A percentile compares a stretch with the other conserved stretches of the same genome.
These are phyloP conservation scores for Diprion similis DNA, from an alignment of 1,140 invertebrate species.

Conservation along the genomic window DNA sequence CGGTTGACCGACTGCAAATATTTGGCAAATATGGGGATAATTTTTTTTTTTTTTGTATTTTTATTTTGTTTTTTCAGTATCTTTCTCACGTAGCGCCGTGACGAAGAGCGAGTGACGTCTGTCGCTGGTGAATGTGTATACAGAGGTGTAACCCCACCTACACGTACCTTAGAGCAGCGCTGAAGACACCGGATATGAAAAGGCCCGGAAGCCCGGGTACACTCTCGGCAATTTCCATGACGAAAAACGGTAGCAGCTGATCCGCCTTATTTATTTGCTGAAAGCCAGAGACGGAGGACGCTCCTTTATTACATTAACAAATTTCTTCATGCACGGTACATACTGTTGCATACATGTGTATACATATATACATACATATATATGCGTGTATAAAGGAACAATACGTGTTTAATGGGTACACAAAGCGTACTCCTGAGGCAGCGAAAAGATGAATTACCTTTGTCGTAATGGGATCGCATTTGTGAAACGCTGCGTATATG, in stretches of 20 bases:
- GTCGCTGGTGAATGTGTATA: neutral
- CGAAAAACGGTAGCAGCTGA: slow-evolving; percentile 74
- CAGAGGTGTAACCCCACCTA: neutral
- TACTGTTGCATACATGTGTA: no score
- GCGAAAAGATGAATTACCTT: slow-evolving; percentile 50
- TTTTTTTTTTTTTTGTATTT: slow-evolving; percentile 11
- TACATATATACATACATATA: no score
- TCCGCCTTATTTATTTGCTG: slow-evolving; percentile 68
- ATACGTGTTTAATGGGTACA: no score
- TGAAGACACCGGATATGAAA: slow-evolving; percentile 79
- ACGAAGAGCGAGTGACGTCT: neutral
- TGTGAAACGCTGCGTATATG: slow-evolving; percentile 79
- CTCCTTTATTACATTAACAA: slow-evolving; percentile 9
- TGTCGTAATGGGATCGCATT: slow-evolving; percentile 77
- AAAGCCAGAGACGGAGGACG: slow-evolving; percentile 19
- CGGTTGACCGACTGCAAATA: neutral
- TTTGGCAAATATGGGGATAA: neutral
- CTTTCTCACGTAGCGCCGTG: neutral
- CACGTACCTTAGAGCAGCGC: slow-evolving; percentile 71
- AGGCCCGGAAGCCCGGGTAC: slow-evolving; percentile 76
- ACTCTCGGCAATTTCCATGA: slow-evolving; percentile 74
- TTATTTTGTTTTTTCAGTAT: neutral
- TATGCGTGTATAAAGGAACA: no score
- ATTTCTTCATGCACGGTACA: neutral
- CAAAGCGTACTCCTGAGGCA: no score